A percentile compares a stretch with the other conserved stretches of the same genome.
phyloP scores from a whole-genome alignment of 2,888 invertebrate species.

The Diplazon laetatorius region DNA sequence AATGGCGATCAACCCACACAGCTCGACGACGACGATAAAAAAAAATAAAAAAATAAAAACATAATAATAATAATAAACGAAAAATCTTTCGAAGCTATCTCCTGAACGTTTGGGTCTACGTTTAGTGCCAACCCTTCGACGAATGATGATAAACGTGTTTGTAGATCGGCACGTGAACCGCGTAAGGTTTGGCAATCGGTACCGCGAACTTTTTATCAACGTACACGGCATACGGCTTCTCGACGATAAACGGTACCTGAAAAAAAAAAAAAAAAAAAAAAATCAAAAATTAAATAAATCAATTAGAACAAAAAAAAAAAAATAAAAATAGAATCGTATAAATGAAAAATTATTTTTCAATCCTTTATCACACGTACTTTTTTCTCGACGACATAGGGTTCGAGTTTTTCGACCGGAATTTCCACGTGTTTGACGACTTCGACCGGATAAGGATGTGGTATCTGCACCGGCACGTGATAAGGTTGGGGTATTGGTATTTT shows the following conservation, averaged over 20 bases:
- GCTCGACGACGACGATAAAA: no score
- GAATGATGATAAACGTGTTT: conserved; percentile 82
- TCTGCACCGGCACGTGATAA: conserved; percentile 84
- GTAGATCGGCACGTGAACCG: conserved; percentile 84
- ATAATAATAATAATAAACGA: no score
- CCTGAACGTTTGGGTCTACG: no score
- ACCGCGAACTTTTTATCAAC: conserved; percentile 85
- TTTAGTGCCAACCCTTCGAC: conserved; percentile 75
- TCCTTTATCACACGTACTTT: conserved; percentile 78
- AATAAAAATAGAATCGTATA: neutral
- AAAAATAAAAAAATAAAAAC: no score
- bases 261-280: conserved; percentile 44
- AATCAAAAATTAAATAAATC: neutral
- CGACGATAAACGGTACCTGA: conserved; percentile 84
- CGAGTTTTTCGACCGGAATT: conserved; percentile 85
- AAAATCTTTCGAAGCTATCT: neutral
- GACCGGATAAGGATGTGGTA: conserved; percentile 80
- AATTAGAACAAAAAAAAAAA: neutral
- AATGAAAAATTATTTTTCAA: neutral
- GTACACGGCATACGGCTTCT: conserved; percentile 85
- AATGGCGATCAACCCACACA: no score
- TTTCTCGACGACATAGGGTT: conserved; percentile 84
- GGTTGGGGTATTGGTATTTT: conserved; percentile 85
- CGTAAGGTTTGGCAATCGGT: conserved; percentile 84
- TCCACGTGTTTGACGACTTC: conserved; percentile 84